Evolutionary conservation across 2,113 vertebrate species (phyloP).

Genomic region (Bettongia penicillata): DNA sequence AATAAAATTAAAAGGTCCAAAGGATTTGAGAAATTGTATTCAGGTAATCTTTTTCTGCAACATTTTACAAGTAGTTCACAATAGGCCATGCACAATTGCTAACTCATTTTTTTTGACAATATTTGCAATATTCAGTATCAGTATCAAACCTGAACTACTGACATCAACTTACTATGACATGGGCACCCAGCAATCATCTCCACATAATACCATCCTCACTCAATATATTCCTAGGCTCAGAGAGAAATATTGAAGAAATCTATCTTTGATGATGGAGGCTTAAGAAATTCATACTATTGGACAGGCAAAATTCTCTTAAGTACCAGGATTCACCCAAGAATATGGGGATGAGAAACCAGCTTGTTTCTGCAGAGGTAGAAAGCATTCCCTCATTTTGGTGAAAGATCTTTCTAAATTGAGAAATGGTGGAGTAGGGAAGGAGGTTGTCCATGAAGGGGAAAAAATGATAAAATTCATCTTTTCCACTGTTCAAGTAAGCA

Average conservation of each 20-base stretch:
- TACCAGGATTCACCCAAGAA: background rate
- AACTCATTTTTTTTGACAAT: background rate
- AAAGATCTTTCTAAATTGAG: background rate
- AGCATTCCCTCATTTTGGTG: background rate
- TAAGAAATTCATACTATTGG: background rate
- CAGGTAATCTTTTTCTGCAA: background rate
- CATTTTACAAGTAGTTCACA: background rate
- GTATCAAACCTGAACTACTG: background rate
- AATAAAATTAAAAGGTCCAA: background rate
- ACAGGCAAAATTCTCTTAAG: background rate
- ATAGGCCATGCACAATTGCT: background rate
- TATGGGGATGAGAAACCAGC: background rate
- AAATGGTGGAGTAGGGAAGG: background rate
- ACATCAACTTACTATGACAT: background rate
- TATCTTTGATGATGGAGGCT: background rate
- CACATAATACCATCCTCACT: background rate
- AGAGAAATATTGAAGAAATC: background rate
- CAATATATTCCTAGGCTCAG: background rate
- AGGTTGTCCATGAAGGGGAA: background rate
- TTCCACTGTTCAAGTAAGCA: background rate
- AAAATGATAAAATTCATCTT: background rate
- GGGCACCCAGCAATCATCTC: background rate
- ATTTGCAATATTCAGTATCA: background rate
- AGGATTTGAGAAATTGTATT: background rate
- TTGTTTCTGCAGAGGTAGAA: background rate